phyloP scores from a whole-genome alignment of 2,113 vertebrate genomes.

The Baryphthengus martii region DNA sequence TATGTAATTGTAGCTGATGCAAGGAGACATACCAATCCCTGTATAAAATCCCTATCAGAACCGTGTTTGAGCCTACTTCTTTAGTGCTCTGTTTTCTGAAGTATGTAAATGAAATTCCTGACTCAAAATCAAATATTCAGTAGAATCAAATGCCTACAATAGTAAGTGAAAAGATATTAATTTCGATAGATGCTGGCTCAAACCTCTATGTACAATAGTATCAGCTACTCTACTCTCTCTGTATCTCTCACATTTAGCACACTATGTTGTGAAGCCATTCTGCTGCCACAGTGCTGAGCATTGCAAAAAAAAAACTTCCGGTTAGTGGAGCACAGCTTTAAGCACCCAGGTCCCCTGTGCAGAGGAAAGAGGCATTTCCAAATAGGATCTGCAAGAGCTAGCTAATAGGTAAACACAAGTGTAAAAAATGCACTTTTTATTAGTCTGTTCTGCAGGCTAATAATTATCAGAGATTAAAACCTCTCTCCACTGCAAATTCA shows the following conservation, averaged over 20 bases:
- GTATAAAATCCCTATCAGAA: not conserved
- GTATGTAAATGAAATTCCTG: not conserved
- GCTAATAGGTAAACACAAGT: not conserved
- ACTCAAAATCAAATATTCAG: not conserved
- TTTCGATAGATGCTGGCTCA: not conserved
- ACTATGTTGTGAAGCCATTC: accelerated
- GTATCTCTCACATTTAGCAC: not conserved
- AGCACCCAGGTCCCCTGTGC: not conserved
- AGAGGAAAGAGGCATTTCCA: not conserved
- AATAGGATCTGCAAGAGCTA: not conserved
- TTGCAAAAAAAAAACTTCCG: not conserved
- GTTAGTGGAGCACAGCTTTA: not conserved
- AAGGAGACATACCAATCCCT: not conserved
- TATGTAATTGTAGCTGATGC: not conserved
- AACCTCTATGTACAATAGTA: not conserved
- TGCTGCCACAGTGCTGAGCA: not conserved
- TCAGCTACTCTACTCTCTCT: not conserved
- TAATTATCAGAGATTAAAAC: not conserved
- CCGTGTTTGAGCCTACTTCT: not conserved
- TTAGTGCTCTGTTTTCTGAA: not conserved
- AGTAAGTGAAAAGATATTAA: not conserved
- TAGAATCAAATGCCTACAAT: not conserved
- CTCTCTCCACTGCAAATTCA: not conserved
- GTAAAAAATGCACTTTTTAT: not conserved
- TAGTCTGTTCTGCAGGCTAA: not conserved